Evolutionary conservation across 2,888 invertebrate species (phyloP), one percentile per base, ranked within the genome.

Genomic region (Dendrolimus pini): DNA sequence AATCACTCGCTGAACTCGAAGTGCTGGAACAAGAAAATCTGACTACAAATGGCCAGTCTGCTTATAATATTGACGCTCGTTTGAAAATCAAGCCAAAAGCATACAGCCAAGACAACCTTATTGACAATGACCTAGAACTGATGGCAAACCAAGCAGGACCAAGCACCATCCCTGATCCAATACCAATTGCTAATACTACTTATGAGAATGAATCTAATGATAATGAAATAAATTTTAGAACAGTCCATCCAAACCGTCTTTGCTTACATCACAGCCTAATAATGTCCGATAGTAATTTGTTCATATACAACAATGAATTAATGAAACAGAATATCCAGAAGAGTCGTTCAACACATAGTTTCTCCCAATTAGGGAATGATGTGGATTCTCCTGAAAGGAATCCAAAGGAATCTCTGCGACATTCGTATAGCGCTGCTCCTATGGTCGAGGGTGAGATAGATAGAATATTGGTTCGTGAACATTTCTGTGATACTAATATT

Each of bases 401-500:
- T 0, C 56, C 67, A 1, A 66, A 63, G 41, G 73, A 67, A 1
- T 59, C 70, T 0, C 54, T 78, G 41, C 64, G 73, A 7, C 73
- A 77, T 53, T 69, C 79, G 7, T 68, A 75, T 41, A 74, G 76
- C 58, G 65, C 73, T 0, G 78, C 73, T 9, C 72, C 75, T 1
- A 69, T 70, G 0, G 70, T 77, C 0, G 71, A 71, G 0, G 75
- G 74, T 6, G 72, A 66, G 0, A 52, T 61, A 1, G 75, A 70
- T 14, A 56, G 56, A 1, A 60, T 30, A 30, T 47, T 57, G 0
- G 59, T 69, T 1, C 65, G 69, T 6, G 72, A 74, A 13, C 72
- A 71, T 7, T 74, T 75, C 54, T 85, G 77, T 61, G 89, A 89
- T 56, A 89, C 89, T 0, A 89, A 89, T 60, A 88, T 87, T n/a